These are phyloP conservation scores for Trogon surrucura DNA, from an alignment of 2,113 vertebrate genomes.

Conservation along the genomic window DNA sequence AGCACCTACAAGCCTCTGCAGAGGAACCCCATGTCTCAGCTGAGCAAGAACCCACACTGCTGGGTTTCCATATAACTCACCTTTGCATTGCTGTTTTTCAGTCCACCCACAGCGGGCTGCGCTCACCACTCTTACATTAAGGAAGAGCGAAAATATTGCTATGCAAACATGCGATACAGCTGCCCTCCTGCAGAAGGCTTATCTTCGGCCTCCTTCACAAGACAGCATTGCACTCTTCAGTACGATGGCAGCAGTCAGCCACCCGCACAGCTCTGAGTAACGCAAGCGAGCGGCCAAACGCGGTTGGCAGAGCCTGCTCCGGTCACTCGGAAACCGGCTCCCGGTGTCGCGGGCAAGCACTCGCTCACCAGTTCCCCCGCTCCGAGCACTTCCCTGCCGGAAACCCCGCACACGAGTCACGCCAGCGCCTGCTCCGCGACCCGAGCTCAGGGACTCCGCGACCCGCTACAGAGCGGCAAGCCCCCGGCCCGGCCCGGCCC, in stretches of 20 bases:
- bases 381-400: not conserved
- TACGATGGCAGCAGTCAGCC: fast-evolving
- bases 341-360: fast-evolving
- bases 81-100: fast-evolving
- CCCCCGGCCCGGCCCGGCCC: not conserved
- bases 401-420: not conserved
- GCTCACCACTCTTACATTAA: fast-evolving
- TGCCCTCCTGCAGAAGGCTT: not conserved
- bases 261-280: not conserved
- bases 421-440: not conserved
- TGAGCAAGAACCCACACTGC: fast-evolving
- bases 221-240: not conserved
- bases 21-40: fast-evolving
- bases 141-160: fast-evolving
- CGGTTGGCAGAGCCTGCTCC: not conserved
- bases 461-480: not conserved
- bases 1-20: not conserved
- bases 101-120: not conserved
- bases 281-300: not conserved
- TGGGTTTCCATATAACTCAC: fast-evolving
- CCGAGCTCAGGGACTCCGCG: not conserved
- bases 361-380: fast-evolving
- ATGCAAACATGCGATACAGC: fast-evolving
- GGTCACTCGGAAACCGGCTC: fast-evolving
- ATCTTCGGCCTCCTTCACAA: not conserved